Evolutionary conservation across 2,113 vertebrate species (phyloP), one percentile per base, ranked within the genome.

Genomic region (Camelus bactrianus): DNA sequence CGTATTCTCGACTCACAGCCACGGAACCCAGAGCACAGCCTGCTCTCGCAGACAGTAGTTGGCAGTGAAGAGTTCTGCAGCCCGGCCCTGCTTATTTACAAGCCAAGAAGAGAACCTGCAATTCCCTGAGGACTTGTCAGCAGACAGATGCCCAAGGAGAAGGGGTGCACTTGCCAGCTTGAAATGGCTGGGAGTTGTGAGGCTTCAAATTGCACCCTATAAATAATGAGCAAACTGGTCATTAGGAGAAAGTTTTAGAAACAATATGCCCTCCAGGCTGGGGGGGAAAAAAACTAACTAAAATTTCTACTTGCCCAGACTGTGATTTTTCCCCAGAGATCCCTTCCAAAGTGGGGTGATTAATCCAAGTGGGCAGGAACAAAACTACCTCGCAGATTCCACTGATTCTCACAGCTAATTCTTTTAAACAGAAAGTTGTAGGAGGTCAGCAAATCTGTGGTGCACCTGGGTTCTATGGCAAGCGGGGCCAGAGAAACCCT

Each of bases 171-270:
- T 64, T 96, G 91, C 38, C 58, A 81, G 46, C 26, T 50, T 73
- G 35, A 89, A 62, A 73, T 81, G 19, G 56, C 75, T 90, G 30
- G 35, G 32, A 35, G 35, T 52, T 58, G 2, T 92, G 77, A 94
- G 82, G n/a, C 62, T 84, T 67, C 50, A 92, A 85, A n/a, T 82
- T 62, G 56, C 0, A 16, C n/a, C 65, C 32, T 54, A 50, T 93
- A 95, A 94, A 84, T 77, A 97, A 70, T 60, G 19, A 92, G 42
- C 65, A 86, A 96, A 52, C 6, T 26, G 58, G 77, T 93, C 26
- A 77, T 50, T 54, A 87, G 72, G 69, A 89, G 79, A 26, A 89
- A 89, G 32, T 76, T 62, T 69, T 17, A 38, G 62, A 42, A 70
- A 76, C 11, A 67, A n/a, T 20, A 16, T 52, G 77, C 46, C 48